phyloP scores from a whole-genome alignment of 1,140 invertebrate genomes.

The Aradophagus sp. region DNA sequence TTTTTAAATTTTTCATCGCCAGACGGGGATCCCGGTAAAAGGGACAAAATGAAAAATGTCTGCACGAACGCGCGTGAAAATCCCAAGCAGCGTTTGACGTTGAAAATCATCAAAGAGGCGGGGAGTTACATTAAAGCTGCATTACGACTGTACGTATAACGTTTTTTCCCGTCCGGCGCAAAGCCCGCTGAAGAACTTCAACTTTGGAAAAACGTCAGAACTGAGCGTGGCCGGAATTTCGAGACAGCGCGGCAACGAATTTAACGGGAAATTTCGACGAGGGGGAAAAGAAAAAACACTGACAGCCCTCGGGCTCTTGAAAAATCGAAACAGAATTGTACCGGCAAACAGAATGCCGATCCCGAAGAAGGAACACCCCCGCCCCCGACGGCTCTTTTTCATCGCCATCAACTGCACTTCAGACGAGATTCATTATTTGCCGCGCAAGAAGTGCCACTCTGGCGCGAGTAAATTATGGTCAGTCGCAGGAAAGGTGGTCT shows the following conservation, averaged over 20 bases:
- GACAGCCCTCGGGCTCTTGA: slow-evolving; percentile 44
- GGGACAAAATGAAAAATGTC: slow-evolving; percentile 60
- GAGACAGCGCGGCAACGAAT: slow-evolving; percentile 51
- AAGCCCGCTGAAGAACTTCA: slow-evolving; percentile 53
- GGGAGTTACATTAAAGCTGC: slow-evolving; percentile 64
- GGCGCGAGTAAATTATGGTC: too few species aligned
- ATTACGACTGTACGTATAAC: slow-evolving; percentile 56
- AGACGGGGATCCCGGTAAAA: slow-evolving; percentile 21
- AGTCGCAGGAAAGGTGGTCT: too few species aligned
- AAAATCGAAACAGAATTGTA: slow-evolving; percentile 52
- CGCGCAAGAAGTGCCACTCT: too few species aligned
- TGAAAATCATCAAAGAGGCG: slow-evolving; percentile 65
- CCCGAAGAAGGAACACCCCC: slow-evolving; percentile 35
- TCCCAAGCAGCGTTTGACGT: slow-evolving; percentile 61
- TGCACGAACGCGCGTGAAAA: slow-evolving; percentile 61
- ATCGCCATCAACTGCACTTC: slow-evolving; percentile 23
- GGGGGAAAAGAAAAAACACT: slow-evolving; percentile 43
- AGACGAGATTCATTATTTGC: too few species aligned
- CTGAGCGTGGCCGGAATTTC: slow-evolving; percentile 56
- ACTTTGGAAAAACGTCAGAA: slow-evolving; percentile 60
- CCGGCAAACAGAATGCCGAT: slow-evolving; percentile 45
- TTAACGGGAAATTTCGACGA: slow-evolving; percentile 48
- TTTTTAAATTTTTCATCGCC: too few species aligned
- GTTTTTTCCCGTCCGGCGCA: slow-evolving; percentile 44
- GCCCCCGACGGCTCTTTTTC: too few species aligned